phyloP scores from a whole-genome alignment of 2,888 invertebrate genomes.

The Neoscelio sp. region DNA sequence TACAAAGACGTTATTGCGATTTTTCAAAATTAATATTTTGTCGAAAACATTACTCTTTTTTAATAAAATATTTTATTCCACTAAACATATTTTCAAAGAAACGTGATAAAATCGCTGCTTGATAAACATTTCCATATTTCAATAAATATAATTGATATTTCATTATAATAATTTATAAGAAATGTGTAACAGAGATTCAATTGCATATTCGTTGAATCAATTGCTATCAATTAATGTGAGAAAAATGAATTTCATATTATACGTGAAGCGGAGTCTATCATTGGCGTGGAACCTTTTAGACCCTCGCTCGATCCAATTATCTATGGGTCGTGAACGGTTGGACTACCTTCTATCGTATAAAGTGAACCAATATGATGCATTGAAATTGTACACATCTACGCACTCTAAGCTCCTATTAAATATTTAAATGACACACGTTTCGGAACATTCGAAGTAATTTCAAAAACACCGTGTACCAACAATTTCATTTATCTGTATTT shows the following conservation, averaged over 20 bases:
- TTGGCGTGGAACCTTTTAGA: constrained; percentile 47
- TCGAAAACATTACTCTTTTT: too few species aligned
- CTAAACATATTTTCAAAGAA: too few species aligned
- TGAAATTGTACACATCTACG: constrained; percentile 20
- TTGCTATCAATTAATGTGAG: constrained; percentile 27
- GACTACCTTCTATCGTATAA: constrained; percentile 37
- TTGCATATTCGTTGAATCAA: constrained; percentile 25
- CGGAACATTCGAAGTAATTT: neutral
- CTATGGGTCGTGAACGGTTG: constrained; percentile 43
- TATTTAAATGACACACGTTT: constrained; percentile 1
- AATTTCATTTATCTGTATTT: too few species aligned
- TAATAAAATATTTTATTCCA: too few species aligned
- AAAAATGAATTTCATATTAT: constrained; percentile 44
- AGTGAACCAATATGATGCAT: constrained; percentile 29
- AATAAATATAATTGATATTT: too few species aligned
- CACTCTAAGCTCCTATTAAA: constrained; percentile 5
- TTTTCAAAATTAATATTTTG: too few species aligned
- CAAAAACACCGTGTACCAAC: too few species aligned
- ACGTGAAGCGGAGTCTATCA: constrained; percentile 25
- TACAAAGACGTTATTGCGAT: too few species aligned
- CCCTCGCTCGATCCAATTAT: constrained; percentile 49
- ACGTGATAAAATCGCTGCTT: too few species aligned
- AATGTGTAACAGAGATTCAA: constrained; percentile 23
- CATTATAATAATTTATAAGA: constrained; percentile 11
- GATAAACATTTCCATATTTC: too few species aligned